Evolutionary conservation across 2,797 vertebrate species (phyloP).

Genomic region (Rallus crepitans): DNA sequence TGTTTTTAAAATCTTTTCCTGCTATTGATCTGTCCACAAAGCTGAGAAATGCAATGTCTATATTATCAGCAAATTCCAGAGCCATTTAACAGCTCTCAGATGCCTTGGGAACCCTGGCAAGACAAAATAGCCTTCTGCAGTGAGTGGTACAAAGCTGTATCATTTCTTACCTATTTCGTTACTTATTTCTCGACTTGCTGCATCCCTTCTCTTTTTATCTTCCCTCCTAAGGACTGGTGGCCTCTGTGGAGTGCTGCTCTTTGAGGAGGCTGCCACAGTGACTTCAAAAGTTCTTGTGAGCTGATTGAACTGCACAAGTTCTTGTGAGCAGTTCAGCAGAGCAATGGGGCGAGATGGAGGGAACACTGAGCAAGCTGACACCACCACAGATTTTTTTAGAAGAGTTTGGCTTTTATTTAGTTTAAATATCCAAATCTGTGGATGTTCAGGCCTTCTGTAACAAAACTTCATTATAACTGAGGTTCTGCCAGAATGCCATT

Average conservation of each 20-base stretch:
- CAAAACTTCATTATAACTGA: not conserved
- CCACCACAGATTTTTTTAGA: not conserved
- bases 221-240: not conserved
- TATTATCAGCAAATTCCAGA: conserved; percentile 30
- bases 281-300: not conserved
- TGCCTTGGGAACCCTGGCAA: not conserved
- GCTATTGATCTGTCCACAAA: not conserved
- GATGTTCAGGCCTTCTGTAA: not conserved
- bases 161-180: not conserved
- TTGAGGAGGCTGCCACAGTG: not conserved
- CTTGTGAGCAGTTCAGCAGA: not conserved
- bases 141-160: not conserved
- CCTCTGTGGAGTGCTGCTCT: not conserved
- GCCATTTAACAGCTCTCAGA: not conserved
- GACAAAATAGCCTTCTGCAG: not conserved
- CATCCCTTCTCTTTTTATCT: not conserved
- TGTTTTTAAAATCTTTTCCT: conserved; percentile 38
- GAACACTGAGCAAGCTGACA: not conserved
- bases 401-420: not conserved
- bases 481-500: not conserved
- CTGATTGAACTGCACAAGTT: not conserved
- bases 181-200: not conserved
- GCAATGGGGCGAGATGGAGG: not conserved
- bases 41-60: not conserved
- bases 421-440: not conserved